Base-by-base conservation (phyloP, 2,888 invertebrate species). In the Lapara coniferarum region DNA sequence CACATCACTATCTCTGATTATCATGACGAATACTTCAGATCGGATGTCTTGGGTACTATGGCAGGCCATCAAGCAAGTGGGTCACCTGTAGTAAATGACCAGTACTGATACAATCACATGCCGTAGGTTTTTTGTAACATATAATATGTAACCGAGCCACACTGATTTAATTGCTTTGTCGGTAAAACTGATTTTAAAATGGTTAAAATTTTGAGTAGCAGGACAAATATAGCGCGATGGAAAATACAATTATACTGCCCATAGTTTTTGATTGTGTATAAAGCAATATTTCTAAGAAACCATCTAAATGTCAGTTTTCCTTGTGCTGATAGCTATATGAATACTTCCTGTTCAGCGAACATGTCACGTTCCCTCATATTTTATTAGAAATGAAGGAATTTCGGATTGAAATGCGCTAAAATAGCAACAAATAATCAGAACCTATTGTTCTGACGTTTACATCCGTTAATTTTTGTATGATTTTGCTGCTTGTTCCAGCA, bases 1-100 rank as follows among this genome's bases (percentile, higher is more conserved):
- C 63, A 63, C 63, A 63, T 49, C 63, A 63, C 63, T 63, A 19
- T 16, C 19, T 63, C 46, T 19, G 19, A 63, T 49, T 19, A 63
- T 19, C 12, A 63, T 63, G 49, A 19, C 56, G 19, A 56, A 56
- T 56, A 25, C 10, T 56, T 56, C 10, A 56, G 25, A 25, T 25
- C 19, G 12, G 25, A 25, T 10, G 25, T 56, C 13, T 25, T 25
- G 19, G 19, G 25, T 25, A 7, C 37, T 56, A 6, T 10, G 56
- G 7, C 5, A 12, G 25, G 13, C 4, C 2, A 37, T 3, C 25
- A 25, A 25, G 25, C 25, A 25, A 25, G 25, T 25, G 25, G 25
- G 25, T 25, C 25, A 25, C 25, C 37, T 37, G 37, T 37, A 6
- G 37, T 37, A 37, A 37, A 6, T 37, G 37, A 2, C 37, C 2